Evolutionary conservation across 2,888 invertebrate genomes (phyloP), one percentile per base, ranked within the genome.

Genomic region (Endomychus coccineus): DNA sequence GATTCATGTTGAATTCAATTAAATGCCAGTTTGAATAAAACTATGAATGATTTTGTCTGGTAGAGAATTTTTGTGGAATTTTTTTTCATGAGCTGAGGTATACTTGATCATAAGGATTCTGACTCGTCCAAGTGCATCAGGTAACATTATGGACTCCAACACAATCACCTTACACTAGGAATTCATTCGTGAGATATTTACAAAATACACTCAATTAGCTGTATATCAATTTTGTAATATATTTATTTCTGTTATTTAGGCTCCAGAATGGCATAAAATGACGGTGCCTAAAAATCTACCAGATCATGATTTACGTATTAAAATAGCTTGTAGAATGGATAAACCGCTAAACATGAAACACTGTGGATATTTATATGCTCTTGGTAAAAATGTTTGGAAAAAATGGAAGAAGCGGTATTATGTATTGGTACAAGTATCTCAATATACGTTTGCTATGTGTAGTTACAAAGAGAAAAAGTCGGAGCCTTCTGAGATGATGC

Each of bases 391-490:
- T 41, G 95, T 96, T 2, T 99, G 98, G 97, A 94, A 97, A 61
- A 98, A 97, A 64, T 98, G 97, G 96, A 98, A 98, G 71, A 88
- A 91, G 58, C 77, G 98, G 38, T 98, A 97, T 69, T 96, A 89
- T 76, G 95, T 97, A 47, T 73, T 98, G 48, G 97, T 98, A 29
- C 97, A 98, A 77, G 96, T 97, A 27, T 96, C 96, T 43, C 98
- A 99, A 71, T 98, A 99, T 69, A 97, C 97, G 22, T 98, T 99
- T 72, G 97, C 98, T 27, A 89, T 98, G 81, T 99, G 98, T 71
- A 96, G 94, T 55, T 98, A 97, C 67, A 89, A 96, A 67, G 96
- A 98, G 69, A 97, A 96, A 74, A 97, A 97, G 70, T 88, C 92
- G 14, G 97, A 99, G 67, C 98, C 98, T 9, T 91, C 95, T 15